phyloP scores from a whole-genome alignment of 2,888 invertebrate species.

The Clunio marinus region DNA sequence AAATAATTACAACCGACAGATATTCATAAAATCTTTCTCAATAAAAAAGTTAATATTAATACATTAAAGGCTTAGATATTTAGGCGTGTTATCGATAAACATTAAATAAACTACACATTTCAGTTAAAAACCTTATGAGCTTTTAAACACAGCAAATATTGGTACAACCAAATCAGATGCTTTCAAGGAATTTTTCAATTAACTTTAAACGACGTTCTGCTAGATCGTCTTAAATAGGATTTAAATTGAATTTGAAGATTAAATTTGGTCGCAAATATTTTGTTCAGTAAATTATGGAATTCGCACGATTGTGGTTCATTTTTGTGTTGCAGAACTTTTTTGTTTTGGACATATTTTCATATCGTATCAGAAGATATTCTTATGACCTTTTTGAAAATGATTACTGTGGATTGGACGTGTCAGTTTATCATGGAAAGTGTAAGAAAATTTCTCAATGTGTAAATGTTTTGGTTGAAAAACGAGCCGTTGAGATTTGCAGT shows the following conservation, averaged over 20 bases:
- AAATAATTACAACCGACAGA: too few species aligned
- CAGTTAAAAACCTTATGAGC: too few species aligned
- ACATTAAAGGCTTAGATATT: too few species aligned
- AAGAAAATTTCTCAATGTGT: constrained; percentile 3
- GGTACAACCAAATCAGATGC: neutral
- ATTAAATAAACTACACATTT: too few species aligned
- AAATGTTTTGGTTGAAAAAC: constrained; percentile 20
- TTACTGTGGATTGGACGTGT: neutral
- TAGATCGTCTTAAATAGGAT: too few species aligned
- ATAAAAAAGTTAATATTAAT: too few species aligned
- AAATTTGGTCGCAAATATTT: neutral
- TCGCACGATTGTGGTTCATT: neutral
- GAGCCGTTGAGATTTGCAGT: constrained; percentile 16
- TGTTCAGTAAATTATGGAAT: neutral
- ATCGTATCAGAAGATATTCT: neutral
- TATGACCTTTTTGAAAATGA: constrained; percentile 16
- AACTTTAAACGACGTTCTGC: too few species aligned
- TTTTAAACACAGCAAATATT: neutral
- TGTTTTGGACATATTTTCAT: neutral
- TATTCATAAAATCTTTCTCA: too few species aligned
- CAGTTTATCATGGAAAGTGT: constrained; percentile 22
- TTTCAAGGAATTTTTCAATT: too few species aligned
- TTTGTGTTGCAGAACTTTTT: neutral
- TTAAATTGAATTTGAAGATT: too few species aligned
- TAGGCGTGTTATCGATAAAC: too few species aligned